These are phyloP conservation scores for Tenebrosternarchus preto DNA, from an alignment of 2,113 vertebrate genomes.

Conservation along the genomic window DNA sequence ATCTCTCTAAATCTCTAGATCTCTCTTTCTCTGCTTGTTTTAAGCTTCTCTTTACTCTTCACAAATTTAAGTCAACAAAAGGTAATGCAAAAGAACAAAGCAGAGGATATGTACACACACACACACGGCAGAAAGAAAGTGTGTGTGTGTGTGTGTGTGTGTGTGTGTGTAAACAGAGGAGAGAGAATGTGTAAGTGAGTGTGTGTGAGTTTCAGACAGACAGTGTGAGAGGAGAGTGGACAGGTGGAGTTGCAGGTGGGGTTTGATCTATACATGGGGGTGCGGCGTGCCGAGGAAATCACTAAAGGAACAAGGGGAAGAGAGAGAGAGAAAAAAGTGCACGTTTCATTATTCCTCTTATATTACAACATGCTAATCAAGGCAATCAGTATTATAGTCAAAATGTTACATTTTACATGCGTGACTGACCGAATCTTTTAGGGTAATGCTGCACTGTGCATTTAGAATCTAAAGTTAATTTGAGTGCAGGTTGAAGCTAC, in stretches of 20 bases:
- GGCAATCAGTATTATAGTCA: background rate
- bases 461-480: too few relatives aligned
- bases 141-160: conserved; percentile 14
- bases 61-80: conserved; percentile 26
- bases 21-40: background rate
- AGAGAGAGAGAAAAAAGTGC: background rate
- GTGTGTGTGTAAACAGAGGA: conserved; percentile 19
- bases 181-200: background rate
- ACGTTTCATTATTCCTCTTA: background rate
- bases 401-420: too few relatives aligned
- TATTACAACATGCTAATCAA: too few relatives aligned
- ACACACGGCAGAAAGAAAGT: conserved; percentile 15
- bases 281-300: conserved; percentile 69
- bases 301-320: conserved; percentile 55
- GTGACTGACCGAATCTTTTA: too few relatives aligned
- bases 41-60: background rate
- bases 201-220: conserved; percentile 31
- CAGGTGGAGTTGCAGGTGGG: background rate
- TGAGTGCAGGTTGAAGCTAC: too few relatives aligned
- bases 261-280: conserved; percentile 52
- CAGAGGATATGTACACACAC: background rate
- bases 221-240: background rate
- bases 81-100: conserved; percentile 45
- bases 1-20: background rate
- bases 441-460: too few relatives aligned